These are phyloP conservation scores for Syngnathus floridae DNA, from an alignment of 2,113 vertebrate genomes.

Conservation along the genomic window DNA sequence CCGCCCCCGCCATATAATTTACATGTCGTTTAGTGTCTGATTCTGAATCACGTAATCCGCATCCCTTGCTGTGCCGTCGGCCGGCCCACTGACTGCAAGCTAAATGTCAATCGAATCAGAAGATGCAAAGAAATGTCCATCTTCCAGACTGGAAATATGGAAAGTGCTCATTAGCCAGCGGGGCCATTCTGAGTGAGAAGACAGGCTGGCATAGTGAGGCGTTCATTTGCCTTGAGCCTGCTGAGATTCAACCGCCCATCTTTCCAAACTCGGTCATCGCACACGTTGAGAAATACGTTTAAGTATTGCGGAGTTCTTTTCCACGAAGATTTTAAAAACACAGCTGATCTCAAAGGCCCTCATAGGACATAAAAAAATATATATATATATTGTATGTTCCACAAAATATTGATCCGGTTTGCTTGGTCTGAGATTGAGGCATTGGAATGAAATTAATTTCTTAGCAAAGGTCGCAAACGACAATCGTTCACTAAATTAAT, in stretches of 20 bases:
- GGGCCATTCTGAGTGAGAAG: not conserved
- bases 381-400: too few relatives aligned
- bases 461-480: too few relatives aligned
- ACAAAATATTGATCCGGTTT: too few relatives aligned
- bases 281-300: not conserved
- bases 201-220: constrained; percentile 9
- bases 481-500: too few relatives aligned
- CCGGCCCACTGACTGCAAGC: not conserved
- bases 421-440: too few relatives aligned
- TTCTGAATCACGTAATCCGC: not conserved
- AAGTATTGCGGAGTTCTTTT: not conserved
- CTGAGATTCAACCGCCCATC: not conserved
- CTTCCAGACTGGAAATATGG: not conserved
- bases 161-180: constrained; percentile 13
- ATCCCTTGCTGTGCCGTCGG: not conserved
- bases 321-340: too few relatives aligned
- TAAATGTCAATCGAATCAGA: not conserved
- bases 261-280: constrained; percentile 9
- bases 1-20: too few relatives aligned
- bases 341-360: too few relatives aligned
- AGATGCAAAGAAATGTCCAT: constrained; percentile 10
- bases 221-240: constrained; percentile 19
- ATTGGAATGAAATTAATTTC: too few relatives aligned
- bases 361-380: not conserved
- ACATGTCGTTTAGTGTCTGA: not conserved